phyloP scores from a whole-genome alignment of 2,888 invertebrate species.

The Drosophila seclusa region DNA sequence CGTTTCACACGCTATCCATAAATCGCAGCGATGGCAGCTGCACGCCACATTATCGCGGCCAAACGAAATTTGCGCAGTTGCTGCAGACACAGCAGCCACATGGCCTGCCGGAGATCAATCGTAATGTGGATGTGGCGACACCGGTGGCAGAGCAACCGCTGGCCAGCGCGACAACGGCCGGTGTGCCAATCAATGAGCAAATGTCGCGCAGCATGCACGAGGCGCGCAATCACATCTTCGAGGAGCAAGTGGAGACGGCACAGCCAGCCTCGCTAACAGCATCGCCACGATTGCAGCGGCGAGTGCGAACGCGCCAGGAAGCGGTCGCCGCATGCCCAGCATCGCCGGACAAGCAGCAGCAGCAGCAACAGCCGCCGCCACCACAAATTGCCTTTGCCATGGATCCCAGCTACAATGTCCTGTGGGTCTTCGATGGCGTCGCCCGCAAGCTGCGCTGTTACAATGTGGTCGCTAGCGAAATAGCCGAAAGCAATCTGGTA shows the following conservation, averaged over 20 bases:
- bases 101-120: slow-evolving; percentile 82
- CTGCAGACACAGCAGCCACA: slow-evolving; percentile 87
- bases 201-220: slow-evolving; percentile 85
- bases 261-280: slow-evolving; percentile 39
- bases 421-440: slow-evolving; percentile 94
- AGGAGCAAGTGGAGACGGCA: slow-evolving; percentile 66
- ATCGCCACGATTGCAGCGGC: slow-evolving; percentile 41
- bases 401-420: slow-evolving; percentile 96
- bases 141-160: slow-evolving; percentile 41
- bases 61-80: slow-evolving; percentile 91
- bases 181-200: slow-evolving; percentile 82
- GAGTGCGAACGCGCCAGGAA: slow-evolving; percentile 60
- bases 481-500: slow-evolving; percentile 80
- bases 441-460: slow-evolving; percentile 89
- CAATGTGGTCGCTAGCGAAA: slow-evolving; percentile 93
- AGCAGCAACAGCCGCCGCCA: slow-evolving; percentile 49
- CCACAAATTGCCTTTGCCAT: slow-evolving; percentile 86
- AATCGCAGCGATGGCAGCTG: slow-evolving; percentile 95
- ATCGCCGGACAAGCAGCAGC: slow-evolving; percentile 64
- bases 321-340: slow-evolving; percentile 20
- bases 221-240: slow-evolving; percentile 84
- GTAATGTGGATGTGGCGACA: slow-evolving; percentile 79
- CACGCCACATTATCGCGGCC: slow-evolving; percentile 93
- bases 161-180: slow-evolving; percentile 54
- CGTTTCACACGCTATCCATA: slow-evolving; percentile 95